Conservation (phyloP, 2,113 vertebrate species). For the Suricata suricatta region DNA sequence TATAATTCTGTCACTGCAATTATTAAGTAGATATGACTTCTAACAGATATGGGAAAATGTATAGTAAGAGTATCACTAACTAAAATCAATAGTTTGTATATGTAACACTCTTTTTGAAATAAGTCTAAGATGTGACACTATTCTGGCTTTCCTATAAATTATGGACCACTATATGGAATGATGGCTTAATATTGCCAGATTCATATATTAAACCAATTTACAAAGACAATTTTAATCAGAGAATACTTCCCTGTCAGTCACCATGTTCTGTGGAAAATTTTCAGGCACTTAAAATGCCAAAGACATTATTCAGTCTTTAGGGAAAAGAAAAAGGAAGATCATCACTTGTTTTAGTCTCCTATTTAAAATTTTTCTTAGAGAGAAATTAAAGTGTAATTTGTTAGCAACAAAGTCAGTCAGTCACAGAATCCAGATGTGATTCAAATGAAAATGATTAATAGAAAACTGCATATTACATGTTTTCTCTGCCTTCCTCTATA, state of each 20-base stretch:
- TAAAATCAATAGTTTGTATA: neutral
- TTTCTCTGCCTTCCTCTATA: conserved; percentile 76
- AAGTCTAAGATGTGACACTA: conserved; percentile 7
- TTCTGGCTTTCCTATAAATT: conserved; percentile 11
- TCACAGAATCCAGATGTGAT: conserved; percentile 57
- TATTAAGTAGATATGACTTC: conserved; percentile 51
- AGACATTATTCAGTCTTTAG: conserved; percentile 61
- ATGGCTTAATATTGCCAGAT: conserved; percentile 42
- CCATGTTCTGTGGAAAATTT: conserved; percentile 41
- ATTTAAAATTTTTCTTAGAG: conserved; percentile 79
- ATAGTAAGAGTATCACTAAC: neutral
- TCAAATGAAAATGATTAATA: conserved; percentile 65
- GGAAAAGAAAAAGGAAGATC: conserved; percentile 53
- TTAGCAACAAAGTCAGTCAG: conserved; percentile 76
- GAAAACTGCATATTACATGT: conserved; percentile 64
- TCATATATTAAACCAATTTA: conserved; percentile 48
- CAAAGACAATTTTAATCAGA: conserved; percentile 50
- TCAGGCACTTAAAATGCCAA: conserved; percentile 63
- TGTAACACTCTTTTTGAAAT: neutral
- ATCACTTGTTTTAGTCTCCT: conserved; percentile 75
- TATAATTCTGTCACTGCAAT: conserved; percentile 31
- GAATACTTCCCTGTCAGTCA: conserved; percentile 39
- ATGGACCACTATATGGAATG: conserved; percentile 20
- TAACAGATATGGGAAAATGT: conserved; percentile 41
- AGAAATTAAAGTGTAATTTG: conserved; percentile 79